Conservation (phyloP, 2,797 vertebrate genomes). For the Arrhamphus sclerolepis region DNA sequence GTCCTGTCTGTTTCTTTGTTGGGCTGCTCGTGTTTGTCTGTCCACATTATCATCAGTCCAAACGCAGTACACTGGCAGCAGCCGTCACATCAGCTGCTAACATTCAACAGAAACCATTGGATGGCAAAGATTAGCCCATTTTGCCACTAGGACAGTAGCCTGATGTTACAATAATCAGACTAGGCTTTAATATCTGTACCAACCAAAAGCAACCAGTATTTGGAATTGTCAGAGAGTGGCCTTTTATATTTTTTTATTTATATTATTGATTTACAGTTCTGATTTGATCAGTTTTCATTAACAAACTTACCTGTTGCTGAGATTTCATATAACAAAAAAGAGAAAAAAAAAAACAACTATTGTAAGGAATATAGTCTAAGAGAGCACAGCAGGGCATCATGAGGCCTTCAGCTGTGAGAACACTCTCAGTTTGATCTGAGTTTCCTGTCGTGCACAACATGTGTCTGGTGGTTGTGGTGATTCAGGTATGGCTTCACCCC, state of each 20-base stretch:
- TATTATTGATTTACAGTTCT: too few species aligned
- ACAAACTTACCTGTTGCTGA: too few species aligned
- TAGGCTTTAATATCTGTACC: slow-evolving; percentile 49
- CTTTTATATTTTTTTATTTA: slow-evolving; percentile 35
- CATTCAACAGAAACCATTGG: slow-evolving; percentile 43
- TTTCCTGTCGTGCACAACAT: slow-evolving; percentile 2
- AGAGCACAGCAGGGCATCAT: slow-evolving; percentile 6
- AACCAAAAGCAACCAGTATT: slow-evolving; percentile 52
- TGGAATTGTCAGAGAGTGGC: slow-evolving; percentile 42
- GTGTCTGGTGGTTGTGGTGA: slow-evolving; percentile 32
- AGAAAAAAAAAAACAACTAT: too few species aligned
- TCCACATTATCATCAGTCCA: slow-evolving; percentile 62
- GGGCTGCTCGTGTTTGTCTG: slow-evolving; percentile 44
- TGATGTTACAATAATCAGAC: slow-evolving; percentile 60
- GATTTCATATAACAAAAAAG: slow-evolving; percentile 3
- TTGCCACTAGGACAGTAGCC: slow-evolving; percentile 52
- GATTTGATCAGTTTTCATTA: too few species aligned
- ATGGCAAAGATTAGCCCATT: slow-evolving; percentile 58
- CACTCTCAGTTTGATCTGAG: slow-evolving; percentile 17
- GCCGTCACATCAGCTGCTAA: slow-evolving; percentile 67
- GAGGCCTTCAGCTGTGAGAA: slow-evolving; percentile 3
- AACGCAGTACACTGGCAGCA: slow-evolving; percentile 56
- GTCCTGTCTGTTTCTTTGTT: slow-evolving; percentile 43
- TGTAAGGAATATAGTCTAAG: neutral
- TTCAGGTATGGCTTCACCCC: slow-evolving; percentile 56